Conservation (phyloP, 2,888 invertebrate genomes). For the Galerucella pusilla region DNA sequence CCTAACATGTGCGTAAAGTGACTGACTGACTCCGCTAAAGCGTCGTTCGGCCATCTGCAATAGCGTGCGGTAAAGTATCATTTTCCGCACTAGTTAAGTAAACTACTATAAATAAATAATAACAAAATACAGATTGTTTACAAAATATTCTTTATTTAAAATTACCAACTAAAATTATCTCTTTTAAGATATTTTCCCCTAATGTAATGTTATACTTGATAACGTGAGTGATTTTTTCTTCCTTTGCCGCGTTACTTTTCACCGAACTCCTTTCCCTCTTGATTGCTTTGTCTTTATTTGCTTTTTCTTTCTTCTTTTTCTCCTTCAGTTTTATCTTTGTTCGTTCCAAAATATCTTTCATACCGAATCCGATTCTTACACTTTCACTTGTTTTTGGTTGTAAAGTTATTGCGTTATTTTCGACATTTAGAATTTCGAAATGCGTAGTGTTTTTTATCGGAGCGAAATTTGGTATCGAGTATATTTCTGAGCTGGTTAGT, state of each 20-base stretch:
- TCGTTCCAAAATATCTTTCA: conserved; percentile 37
- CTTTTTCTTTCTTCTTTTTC: conserved; percentile 23
- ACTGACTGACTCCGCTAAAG: no score
- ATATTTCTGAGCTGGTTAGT: conserved; percentile 36
- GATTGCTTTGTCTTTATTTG: conserved; percentile 25
- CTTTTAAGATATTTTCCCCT: conserved; percentile 43
- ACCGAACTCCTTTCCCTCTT: conserved; percentile 21
- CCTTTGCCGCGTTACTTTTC: conserved; percentile 24
- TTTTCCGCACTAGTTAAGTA: no score
- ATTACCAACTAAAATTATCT: conserved; percentile 46
- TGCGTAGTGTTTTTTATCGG: conserved; percentile 24
- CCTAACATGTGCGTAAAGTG: no score
- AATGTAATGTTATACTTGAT: conserved; percentile 47
- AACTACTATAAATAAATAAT: neutral
- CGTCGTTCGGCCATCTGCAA: no score
- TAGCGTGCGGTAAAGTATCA: no score
- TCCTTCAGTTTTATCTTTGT: conserved; percentile 33
- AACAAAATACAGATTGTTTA: neutral
- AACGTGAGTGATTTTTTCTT: conserved; percentile 42
- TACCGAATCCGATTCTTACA: conserved; percentile 46
- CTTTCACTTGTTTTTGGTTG: conserved; percentile 31
- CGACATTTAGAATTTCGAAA: conserved; percentile 39
- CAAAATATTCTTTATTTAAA: conserved; percentile 35
- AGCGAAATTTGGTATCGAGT: conserved; percentile 14
- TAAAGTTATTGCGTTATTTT: conserved; percentile 34